phyloP scores from a whole-genome alignment of 1,140 invertebrate genomes.

The Drosophila biarmipes region DNA sequence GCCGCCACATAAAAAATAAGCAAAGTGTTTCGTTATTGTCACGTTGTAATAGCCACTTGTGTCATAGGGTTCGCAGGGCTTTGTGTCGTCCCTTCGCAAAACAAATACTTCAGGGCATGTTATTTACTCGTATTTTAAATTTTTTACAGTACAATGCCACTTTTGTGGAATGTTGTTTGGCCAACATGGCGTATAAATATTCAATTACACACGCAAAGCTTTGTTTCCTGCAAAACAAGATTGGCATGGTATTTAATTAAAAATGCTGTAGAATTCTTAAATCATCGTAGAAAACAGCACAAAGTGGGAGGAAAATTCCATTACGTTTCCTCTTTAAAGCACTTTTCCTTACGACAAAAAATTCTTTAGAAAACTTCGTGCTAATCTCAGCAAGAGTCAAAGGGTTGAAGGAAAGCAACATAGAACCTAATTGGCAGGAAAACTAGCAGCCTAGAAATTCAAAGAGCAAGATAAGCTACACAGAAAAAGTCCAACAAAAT shows the following conservation, averaged over 20 bases:
- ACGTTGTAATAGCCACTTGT: slow-evolving; percentile 6
- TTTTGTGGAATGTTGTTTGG: background rate
- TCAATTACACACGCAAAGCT: background rate
- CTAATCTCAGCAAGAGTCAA: background rate
- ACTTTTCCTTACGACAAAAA: background rate
- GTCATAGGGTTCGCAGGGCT: background rate
- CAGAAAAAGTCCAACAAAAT: background rate
- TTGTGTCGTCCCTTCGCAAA: background rate
- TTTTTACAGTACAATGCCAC: background rate
- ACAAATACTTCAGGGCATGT: background rate
- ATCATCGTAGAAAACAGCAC: background rate
- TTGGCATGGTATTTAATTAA: slow-evolving; percentile 1
- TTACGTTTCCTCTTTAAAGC: background rate
- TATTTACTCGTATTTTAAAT: background rate
- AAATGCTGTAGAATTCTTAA: background rate
- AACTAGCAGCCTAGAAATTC: background rate
- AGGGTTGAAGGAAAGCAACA: background rate
- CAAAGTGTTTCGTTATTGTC: slow-evolving; percentile 26
- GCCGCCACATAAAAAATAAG: background rate
- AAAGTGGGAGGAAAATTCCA: background rate
- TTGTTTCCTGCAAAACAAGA: background rate
- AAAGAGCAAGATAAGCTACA: slow-evolving; percentile 14
- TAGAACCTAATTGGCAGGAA: slow-evolving; percentile 25
- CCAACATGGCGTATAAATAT: background rate
- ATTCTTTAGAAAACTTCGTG: background rate